Percentiles rank a stretch among this genome's conserved stretches.
Evolutionary conservation across 1,140 invertebrate species (phyloP).

Genomic region (Bombus ignitus): DNA sequence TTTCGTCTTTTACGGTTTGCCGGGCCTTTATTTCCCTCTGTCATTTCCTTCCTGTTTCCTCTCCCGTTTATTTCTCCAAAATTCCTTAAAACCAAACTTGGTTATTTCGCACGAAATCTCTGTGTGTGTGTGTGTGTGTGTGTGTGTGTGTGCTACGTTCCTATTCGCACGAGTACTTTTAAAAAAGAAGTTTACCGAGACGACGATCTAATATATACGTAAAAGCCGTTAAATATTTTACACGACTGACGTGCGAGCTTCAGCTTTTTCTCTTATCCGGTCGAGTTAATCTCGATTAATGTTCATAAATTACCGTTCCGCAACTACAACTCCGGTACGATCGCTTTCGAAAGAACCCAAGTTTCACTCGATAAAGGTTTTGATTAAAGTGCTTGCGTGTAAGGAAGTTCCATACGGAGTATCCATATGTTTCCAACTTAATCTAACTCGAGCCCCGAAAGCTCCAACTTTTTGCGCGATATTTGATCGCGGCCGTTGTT

Average conservation of each 20-base stretch:
- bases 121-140: too few species aligned
- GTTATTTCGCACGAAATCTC: too few species aligned
- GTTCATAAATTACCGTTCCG: slow-evolving; percentile 48
- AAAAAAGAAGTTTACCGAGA: neutral
- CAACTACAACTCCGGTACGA: slow-evolving; percentile 44
- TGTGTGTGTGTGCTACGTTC: neutral
- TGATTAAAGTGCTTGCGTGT: slow-evolving; percentile 68
- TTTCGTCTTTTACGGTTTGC: slow-evolving; percentile 24
- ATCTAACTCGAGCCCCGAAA: slow-evolving; percentile 62
- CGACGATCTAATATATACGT: neutral
- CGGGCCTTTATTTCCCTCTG: too few species aligned
- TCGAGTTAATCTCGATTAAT: slow-evolving; percentile 33
- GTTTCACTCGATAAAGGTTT: slow-evolving; percentile 68
- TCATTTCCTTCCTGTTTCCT: too few species aligned
- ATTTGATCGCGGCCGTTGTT: slow-evolving; percentile 66
- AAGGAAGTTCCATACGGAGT: slow-evolving; percentile 66
- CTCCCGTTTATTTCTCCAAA: too few species aligned
- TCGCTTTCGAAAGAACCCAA: slow-evolving; percentile 51
- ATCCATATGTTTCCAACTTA: slow-evolving; percentile 69
- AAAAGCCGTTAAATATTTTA: neutral
- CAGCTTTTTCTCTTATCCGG: neutral
- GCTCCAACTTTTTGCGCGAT: slow-evolving; percentile 59
- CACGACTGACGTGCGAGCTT: neutral
- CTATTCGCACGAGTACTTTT: neutral
- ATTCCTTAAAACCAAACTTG: too few species aligned